phyloP scores from a whole-genome alignment of 1,140 invertebrate genomes.

The Frieseomelitta varia region DNA sequence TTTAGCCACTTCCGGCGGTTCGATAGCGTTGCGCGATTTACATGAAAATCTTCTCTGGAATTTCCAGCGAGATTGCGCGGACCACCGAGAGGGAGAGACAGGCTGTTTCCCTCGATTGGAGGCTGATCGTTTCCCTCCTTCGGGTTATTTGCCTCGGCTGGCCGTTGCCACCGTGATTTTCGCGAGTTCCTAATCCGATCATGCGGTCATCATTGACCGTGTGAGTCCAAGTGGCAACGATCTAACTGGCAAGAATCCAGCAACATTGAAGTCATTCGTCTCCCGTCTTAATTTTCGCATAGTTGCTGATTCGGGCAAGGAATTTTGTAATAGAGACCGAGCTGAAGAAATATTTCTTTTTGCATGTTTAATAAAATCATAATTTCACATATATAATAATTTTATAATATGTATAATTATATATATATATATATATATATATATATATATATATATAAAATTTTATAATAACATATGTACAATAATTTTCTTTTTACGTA shows the following conservation, averaged over 20 bases:
- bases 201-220: too few relatives aligned
- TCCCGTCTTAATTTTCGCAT: neutral
- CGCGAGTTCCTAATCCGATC: neutral
- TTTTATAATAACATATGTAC: too few relatives aligned
- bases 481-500: too few relatives aligned
- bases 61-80: slow-evolving; percentile 28
- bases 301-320: neutral
- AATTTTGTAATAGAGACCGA: neutral
- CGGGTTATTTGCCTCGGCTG: neutral
- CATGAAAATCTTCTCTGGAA: slow-evolving; percentile 58
- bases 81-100: too few relatives aligned
- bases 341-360: too few relatives aligned
- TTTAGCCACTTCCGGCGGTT: slow-evolving; percentile 63
- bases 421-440: too few relatives aligned
- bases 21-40: slow-evolving; percentile 52
- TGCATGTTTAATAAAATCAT: too few relatives aligned
- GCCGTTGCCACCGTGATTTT: neutral
- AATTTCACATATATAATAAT: too few relatives aligned
- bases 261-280: neutral
- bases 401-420: too few relatives aligned
- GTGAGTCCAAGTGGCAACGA: too few relatives aligned
- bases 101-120: neutral
- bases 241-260: neutral
- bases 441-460: too few relatives aligned
- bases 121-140: neutral